Evolutionary conservation across 2,888 invertebrate genomes (phyloP), one percentile per base, ranked within the genome.

Genomic region (Spicauda simplicius): DNA sequence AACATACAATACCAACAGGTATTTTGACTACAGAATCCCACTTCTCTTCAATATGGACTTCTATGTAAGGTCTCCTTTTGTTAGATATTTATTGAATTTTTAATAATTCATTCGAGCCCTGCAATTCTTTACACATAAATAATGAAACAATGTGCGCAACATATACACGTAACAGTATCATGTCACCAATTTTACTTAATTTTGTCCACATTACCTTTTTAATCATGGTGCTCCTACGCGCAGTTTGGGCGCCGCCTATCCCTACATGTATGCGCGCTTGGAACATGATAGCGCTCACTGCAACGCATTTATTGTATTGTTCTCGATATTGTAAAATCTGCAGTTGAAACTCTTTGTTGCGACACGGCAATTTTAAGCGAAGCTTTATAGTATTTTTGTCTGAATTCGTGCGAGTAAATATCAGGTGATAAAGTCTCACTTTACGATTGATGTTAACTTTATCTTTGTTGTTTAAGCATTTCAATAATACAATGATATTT

Each of bases 271-370:
- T 2, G 30, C 45, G 37, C 58, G 20, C 58, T 58, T 45, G 45
- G 45, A 37, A 37, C 25, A 20, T 45, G 48, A 58, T 37, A 62
- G 37, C 25, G 54, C 14, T 20, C 41, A 54, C 20, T 62, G 54
- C 54, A 54, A 62, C 54, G 41, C 54, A 62, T 63, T 63, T 63
- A 63, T 63, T 48, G 55, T 48, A 30, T 63, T 63, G 63, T 63
- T 63, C 62, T 16, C 62, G 48, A 63, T 63, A 55, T 63, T 63
- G 48, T 55, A 48, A 25, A 55, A 63, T 63, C 55, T 55, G 59
- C 48, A 48, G 48, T 16, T 48, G 10, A 56, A 56, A 33, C 16
- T 56, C 33, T 48, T 48, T 48, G 16, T 48, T 48, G 16, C 48
- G 16, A 16, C 48, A 14, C n/a, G 16, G 16, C 48, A 16, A 48